These are phyloP conservation scores for Aurelia sp. DNA, from an alignment of 30 jellyfish, hydroid and myxozoan genomes.

Conservation along the genomic window DNA sequence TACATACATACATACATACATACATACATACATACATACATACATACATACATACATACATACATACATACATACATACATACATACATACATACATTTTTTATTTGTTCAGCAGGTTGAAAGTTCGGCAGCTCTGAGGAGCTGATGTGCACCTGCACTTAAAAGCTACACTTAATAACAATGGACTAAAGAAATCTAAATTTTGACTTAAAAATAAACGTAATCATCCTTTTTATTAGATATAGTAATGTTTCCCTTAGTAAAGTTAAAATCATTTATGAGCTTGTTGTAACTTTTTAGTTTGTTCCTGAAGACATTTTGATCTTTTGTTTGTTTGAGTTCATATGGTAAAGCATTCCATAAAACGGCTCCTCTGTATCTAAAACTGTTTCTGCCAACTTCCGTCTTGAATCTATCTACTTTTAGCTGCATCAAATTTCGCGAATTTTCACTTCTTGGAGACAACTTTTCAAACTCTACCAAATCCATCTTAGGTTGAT, in stretches of 20 bases:
- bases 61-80: background rate
- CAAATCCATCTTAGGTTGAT: no score
- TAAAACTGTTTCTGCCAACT: no score
- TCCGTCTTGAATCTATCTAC: no score
- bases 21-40: no score
- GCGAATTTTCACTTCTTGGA: no score
- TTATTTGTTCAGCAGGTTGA: constrained; percentile 36
- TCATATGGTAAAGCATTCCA: constrained; percentile 42
- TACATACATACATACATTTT: constrained; percentile 30
- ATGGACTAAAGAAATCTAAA: background rate
- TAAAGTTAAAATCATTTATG: constrained; percentile 27
- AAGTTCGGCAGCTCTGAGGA: constrained; percentile 42
- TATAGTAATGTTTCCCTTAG: constrained; percentile 24
- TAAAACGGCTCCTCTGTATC: constrained; percentile 3
- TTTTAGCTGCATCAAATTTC: no score
- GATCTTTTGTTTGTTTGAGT: constrained; percentile 36
- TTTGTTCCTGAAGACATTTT: background rate
- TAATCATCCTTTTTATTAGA: constrained; percentile 39
- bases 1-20: no score
- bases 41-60: no score
- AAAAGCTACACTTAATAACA: background rate
- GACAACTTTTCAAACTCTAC: no score
- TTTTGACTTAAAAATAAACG: constrained; percentile 17
- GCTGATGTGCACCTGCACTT: constrained; percentile 46
- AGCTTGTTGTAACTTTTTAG: constrained; percentile 42